A percentile compares a stretch with the other conserved stretches of the same genome.
Conservation (phyloP, 2,113 vertebrate species). For the Phylloscopus whistleri region DNA sequence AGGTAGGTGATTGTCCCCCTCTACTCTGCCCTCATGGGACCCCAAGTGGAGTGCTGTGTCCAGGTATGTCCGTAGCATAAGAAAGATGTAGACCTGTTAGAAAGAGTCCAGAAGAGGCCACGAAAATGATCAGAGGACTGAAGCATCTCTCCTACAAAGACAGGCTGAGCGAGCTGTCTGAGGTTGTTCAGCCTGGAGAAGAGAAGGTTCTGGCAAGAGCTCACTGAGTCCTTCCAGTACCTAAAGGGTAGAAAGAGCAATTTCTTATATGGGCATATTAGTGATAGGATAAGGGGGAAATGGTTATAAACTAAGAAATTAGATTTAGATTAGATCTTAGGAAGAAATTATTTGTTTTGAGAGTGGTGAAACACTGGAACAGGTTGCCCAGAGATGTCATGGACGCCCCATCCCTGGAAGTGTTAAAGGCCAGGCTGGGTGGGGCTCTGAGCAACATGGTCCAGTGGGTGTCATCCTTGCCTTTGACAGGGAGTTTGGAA, state of each 20-base stretch:
- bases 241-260: neutral
- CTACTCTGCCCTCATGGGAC: neutral
- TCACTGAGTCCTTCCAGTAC: neutral
- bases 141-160: neutral
- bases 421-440: neutral
- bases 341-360: neutral
- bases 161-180: neutral
- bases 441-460: neutral
- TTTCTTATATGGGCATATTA: neutral
- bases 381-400: neutral
- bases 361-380: neutral
- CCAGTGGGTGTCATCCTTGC: neutral
- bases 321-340: neutral
- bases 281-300: neutral
- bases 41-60: neutral
- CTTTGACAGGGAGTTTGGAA: neutral
- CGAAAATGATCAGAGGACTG: accelerated
- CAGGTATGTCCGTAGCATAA: neutral
- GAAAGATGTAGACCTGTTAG: neutral
- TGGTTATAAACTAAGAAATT: neutral
- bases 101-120: neutral
- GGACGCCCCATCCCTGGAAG: neutral
- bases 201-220: neutral
- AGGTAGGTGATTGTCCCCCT: neutral
- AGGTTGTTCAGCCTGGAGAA: neutral